Conservation (phyloP, 2,797 vertebrate genomes). For the Neopelma chrysocephalum region DNA sequence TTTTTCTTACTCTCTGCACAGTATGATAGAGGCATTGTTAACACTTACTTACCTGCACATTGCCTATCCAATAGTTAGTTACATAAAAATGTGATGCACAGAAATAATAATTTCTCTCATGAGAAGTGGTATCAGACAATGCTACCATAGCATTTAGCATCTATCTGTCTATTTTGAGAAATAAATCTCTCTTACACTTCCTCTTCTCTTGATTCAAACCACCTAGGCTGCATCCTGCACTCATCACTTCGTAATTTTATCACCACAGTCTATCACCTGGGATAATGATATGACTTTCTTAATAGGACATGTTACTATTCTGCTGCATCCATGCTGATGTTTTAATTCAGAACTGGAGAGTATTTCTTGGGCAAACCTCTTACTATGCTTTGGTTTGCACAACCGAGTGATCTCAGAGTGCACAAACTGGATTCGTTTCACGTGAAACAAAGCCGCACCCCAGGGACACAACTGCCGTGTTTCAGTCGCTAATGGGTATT, state of each 20-base stretch:
- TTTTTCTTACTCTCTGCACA: not conserved
- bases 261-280: not conserved
- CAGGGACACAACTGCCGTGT: not conserved
- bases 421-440: not conserved
- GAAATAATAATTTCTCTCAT: not conserved
- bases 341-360: not conserved
- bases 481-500: not conserved
- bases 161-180: not conserved
- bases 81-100: accelerated
- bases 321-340: not conserved
- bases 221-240: not conserved
- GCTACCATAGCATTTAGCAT: not conserved
- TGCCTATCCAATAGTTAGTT: not conserved
- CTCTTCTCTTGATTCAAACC: not conserved
- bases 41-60: not conserved
- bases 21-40: not conserved
- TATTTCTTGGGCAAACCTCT: not conserved
- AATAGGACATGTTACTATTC: not conserved
- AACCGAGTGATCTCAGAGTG: not conserved
- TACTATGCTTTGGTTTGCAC: not conserved
- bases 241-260: not conserved
- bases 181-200: not conserved
- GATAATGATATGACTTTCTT: not conserved
- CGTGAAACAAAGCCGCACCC: not conserved
- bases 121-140: not conserved